Evolutionary conservation across 2,888 invertebrate genomes (phyloP), one percentile per base, ranked within the genome.

Genomic region (Plagiodera versicolora): DNA sequence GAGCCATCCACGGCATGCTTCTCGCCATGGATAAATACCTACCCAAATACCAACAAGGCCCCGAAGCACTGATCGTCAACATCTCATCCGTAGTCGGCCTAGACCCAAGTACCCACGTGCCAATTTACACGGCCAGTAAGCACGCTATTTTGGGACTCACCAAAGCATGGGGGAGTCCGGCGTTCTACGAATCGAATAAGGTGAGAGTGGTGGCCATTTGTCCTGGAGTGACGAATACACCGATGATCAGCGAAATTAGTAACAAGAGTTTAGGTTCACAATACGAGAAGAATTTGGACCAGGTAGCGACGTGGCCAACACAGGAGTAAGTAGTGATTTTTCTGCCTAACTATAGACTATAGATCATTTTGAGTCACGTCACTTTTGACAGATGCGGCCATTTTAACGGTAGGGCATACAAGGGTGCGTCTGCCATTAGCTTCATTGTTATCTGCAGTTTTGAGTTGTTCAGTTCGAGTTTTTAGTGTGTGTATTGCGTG

Each of bases 151-250:
- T 58, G 11, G 63, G 58, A 0, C 39, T 64, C 24, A 61, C 63
- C 2, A 56, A 50, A 35, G 35, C 60, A 3, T 65, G 65, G 65
- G 63, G 65, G 1, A 14, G 44, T 20, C 49, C 49, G 2, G 47
- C 45, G 1, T 60, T 63, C 35, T 83, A 69, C 60, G 75, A 79
- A 1, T 77, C 14, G 14, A 19, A 17, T 24, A 83, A 83, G 1
- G 81, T 85, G 8, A 78, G 82, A 63, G 81, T 84, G 3, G 73
- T 84, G 8, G 81, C 80, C 0, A 73, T 85, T 18, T 84, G 83
- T 65, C 84, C 84, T 6, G 84, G 84, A 1, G 81, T 81, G 28
- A 84, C 83, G 0, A 74, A 79, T 44, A 83, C 83, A 0, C 76
- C 66, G 8, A 56, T 81, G 56, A 68, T 76, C 53, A 62, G 58